phyloP scores from a whole-genome alignment of 2,888 invertebrate genomes.

The Macrostomum cliftonense region DNA sequence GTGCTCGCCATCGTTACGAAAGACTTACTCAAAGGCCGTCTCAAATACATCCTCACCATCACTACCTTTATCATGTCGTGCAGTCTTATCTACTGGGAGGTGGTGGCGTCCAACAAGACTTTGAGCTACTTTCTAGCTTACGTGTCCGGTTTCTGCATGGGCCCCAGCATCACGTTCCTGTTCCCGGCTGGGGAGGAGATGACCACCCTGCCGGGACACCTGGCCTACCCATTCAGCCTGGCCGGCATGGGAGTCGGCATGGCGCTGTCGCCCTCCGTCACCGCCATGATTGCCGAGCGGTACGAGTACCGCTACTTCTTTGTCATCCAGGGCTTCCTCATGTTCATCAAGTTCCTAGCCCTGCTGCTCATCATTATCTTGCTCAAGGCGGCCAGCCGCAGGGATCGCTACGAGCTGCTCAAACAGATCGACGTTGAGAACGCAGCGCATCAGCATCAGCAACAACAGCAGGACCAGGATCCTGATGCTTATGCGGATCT shows the following conservation, averaged over 20 bases:
- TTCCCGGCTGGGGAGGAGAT: conserved; percentile 12
- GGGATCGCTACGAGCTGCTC: too few species aligned
- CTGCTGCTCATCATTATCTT: not conserved
- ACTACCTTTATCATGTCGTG: conserved; percentile 7
- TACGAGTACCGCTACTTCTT: conserved; percentile 10
- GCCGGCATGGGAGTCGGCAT: conserved; percentile 11
- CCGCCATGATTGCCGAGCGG: conserved; percentile 6
- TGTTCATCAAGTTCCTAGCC: not conserved
- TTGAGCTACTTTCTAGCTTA: conserved; percentile 5
- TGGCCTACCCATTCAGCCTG: conserved; percentile 11
- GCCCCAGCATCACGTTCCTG: conserved; percentile 11
- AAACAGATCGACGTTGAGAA: too few species aligned
- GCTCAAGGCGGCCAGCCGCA: too few species aligned
- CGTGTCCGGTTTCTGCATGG: conserved; percentile 10
- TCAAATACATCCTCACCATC: conserved; percentile 9
- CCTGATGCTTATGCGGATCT: too few species aligned
- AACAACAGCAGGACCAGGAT: too few species aligned
- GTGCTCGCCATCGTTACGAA: conserved; percentile 7
- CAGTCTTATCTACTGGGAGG: conserved; percentile 7
- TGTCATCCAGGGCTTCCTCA: conserved; percentile 10
- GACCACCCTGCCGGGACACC: conserved; percentile 10
- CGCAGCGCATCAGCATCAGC: too few species aligned
- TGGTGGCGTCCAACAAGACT: not conserved
- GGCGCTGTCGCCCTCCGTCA: conserved; percentile 9
- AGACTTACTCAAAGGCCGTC: conserved; percentile 6